These are phyloP conservation scores for Salarias fasciatus DNA, from an alignment of 2,797 vertebrate species.

Conservation along the genomic window DNA sequence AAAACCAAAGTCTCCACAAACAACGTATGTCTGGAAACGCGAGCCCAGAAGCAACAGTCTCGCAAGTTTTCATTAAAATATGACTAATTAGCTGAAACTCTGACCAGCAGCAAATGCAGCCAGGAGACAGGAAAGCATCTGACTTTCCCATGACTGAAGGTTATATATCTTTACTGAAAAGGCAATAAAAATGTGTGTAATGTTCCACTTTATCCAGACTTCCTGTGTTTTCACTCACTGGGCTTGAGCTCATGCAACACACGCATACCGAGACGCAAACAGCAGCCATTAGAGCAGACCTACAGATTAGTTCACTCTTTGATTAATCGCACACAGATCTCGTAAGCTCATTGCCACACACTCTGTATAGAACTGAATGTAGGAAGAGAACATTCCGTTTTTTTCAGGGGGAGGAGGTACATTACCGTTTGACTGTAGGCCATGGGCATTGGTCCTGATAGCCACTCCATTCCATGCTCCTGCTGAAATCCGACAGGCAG, in stretches of 20 bases:
- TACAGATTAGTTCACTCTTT: background rate
- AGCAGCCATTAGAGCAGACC: constrained; percentile 8
- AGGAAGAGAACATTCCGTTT: no score
- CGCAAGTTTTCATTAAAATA: constrained; percentile 49
- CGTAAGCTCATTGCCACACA: no score
- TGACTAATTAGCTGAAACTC: constrained; percentile 58
- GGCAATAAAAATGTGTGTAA: constrained; percentile 33
- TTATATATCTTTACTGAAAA: constrained; percentile 53
- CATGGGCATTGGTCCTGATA: constrained; percentile 71
- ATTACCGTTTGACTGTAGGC: constrained; percentile 71
- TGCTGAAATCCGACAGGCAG: constrained; percentile 72
- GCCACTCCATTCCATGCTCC: constrained; percentile 62
- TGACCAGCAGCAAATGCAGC: constrained; percentile 47
- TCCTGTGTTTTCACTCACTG: constrained; percentile 43
- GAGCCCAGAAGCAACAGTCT: constrained; percentile 41
- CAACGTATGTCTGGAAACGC: constrained; percentile 57
- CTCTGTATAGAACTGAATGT: no score
- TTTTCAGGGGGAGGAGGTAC: background rate
- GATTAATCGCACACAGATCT: no score
- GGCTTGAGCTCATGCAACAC: constrained; percentile 32
- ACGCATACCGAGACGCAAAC: constrained; percentile 3
- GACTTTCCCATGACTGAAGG: constrained; percentile 68
- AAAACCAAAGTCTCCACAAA: constrained; percentile 59
- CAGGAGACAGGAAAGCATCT: constrained; percentile 54
- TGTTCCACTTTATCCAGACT: constrained; percentile 39